A percentile compares a stretch with the other conserved stretches of the same genome.
Evolutionary conservation across 2,113 vertebrate genomes (phyloP).

Genomic region (Dolichotis patagonum): DNA sequence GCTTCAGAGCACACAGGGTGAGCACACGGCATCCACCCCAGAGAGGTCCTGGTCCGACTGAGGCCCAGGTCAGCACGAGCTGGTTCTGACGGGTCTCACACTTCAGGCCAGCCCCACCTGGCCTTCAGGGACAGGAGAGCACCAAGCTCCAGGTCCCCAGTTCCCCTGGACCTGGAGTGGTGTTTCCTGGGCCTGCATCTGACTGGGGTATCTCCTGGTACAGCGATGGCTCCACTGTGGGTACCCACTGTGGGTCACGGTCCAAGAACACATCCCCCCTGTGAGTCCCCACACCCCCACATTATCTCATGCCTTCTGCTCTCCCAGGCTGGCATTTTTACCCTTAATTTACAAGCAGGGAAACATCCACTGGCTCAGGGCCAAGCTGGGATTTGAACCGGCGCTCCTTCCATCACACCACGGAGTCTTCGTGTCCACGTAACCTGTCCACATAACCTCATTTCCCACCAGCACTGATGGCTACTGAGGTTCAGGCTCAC

Average conservation of each 20-base stretch:
- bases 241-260: neutral
- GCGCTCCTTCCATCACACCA: neutral
- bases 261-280: neutral
- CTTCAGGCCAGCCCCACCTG: neutral
- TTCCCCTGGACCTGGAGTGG: neutral
- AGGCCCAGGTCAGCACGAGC: neutral
- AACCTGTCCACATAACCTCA: neutral
- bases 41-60: neutral
- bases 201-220: neutral
- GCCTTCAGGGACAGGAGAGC: neutral
- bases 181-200: neutral
- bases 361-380: neutral
- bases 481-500: neutral
- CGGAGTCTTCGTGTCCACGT: neutral
- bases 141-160: accelerated
- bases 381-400: neutral
- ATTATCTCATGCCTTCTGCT: neutral
- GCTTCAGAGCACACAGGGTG: accelerated
- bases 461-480: neutral
- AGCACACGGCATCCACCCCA: neutral
- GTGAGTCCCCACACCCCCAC: no score
- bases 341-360: neutral
- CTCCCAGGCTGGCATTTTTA: neutral
- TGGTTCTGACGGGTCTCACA: neutral
- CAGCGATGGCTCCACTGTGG: neutral